Percentiles rank a stretch among this genome's conserved stretches.
Conservation (phyloP, 2,888 invertebrate species). For the Limenitis camilla region DNA sequence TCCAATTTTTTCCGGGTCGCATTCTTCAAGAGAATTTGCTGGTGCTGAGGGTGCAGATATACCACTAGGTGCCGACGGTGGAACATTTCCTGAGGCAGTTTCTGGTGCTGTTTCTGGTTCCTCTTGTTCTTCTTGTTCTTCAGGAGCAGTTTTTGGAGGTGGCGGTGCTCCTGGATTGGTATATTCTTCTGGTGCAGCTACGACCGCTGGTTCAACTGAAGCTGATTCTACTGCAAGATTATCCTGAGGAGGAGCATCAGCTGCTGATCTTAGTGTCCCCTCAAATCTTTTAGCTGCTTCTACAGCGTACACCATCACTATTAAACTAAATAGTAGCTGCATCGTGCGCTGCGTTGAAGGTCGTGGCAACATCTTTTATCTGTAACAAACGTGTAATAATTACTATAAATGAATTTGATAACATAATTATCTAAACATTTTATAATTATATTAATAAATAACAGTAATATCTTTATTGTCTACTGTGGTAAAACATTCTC, state of each 20-base stretch:
- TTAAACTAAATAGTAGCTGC: constrained; percentile 63
- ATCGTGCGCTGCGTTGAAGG: constrained; percentile 54
- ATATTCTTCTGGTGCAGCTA: constrained; percentile 62
- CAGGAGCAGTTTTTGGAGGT: constrained; percentile 31
- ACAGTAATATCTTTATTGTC: too few relatives aligned
- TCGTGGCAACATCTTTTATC: constrained; percentile 67
- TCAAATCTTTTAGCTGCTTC: constrained; percentile 68
- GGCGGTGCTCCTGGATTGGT: constrained; percentile 60
- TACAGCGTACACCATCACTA: constrained; percentile 60
- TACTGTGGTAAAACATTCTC: neutral
- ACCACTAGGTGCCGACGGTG: constrained; percentile 67
- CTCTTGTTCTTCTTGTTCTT: constrained; percentile 29
- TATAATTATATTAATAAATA: too few relatives aligned
- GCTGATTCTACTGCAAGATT: constrained; percentile 64
- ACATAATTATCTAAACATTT: too few relatives aligned
- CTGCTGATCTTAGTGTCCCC: constrained; percentile 63
- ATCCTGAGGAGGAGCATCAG: constrained; percentile 67
- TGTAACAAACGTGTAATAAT: constrained; percentile 55
- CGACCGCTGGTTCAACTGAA: constrained; percentile 60
- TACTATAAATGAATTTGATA: neutral
- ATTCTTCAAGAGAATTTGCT: constrained; percentile 80
- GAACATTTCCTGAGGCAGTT: constrained; percentile 61
- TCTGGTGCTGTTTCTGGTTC: constrained; percentile 52
- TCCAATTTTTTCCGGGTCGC: constrained; percentile 91
- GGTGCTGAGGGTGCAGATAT: constrained; percentile 70